phyloP scores from a whole-genome alignment of 2,113 vertebrate genomes.

The Dicrurus megarhynchus region DNA sequence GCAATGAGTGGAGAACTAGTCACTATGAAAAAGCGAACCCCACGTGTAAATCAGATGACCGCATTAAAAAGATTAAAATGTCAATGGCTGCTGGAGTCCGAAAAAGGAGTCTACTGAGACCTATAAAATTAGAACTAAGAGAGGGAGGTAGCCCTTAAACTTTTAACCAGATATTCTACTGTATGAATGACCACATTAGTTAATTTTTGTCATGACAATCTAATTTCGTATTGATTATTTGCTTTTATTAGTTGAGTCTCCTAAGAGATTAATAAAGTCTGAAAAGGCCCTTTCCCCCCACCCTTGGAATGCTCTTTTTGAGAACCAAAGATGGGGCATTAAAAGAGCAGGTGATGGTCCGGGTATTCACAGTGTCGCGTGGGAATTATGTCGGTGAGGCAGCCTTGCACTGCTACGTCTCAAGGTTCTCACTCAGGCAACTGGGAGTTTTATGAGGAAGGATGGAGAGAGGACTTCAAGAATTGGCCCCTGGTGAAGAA shows the following conservation, averaged over 20 bases:
- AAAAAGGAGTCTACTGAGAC: slow-evolving; percentile 74
- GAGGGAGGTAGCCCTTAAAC: slow-evolving; percentile 69
- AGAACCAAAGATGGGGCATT: slow-evolving; percentile 16
- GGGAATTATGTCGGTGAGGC: slow-evolving; percentile 11
- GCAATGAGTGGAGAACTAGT: slow-evolving; percentile 37
- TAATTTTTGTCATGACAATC: slow-evolving; percentile 71
- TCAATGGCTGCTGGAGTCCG: slow-evolving; percentile 74
- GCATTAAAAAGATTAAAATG: slow-evolving; percentile 81
- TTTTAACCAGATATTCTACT: slow-evolving; percentile 71
- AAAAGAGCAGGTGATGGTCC: neutral
- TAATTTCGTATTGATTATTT: slow-evolving; percentile 74
- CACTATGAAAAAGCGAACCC: slow-evolving; percentile 53
- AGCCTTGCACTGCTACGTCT: neutral
- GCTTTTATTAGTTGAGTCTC: slow-evolving; percentile 67
- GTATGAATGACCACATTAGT: slow-evolving; percentile 72
- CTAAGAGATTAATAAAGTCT: slow-evolving; percentile 64
- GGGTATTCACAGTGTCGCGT: neutral
- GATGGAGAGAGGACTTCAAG: slow-evolving; percentile 47
- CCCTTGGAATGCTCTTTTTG: slow-evolving; percentile 2
- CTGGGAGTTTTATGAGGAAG: slow-evolving; percentile 47
- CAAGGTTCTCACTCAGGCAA: slow-evolving; percentile 14
- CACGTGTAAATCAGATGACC: slow-evolving; percentile 72
- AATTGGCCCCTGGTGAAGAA: slow-evolving; percentile 69
- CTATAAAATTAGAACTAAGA: slow-evolving; percentile 75
- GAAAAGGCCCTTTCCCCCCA: neutral